These are phyloP conservation scores for Spilosoma lubricipeda DNA, from an alignment of 2,888 invertebrate species.

Conservation along the genomic window DNA sequence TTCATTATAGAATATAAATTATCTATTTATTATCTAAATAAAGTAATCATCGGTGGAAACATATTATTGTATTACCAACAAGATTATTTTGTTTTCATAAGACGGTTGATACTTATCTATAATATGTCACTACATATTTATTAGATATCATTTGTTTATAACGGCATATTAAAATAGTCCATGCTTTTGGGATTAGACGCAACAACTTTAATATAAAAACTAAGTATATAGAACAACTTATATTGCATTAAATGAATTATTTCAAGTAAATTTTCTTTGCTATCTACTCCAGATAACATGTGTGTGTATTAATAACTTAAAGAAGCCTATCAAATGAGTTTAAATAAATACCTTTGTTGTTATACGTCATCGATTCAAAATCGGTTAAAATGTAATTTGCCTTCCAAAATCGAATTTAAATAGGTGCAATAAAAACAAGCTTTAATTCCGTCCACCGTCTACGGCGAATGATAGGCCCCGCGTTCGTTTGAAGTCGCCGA, in stretches of 20 bases:
- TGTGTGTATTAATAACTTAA: background rate
- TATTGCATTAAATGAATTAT: background rate
- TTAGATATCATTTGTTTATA: no score
- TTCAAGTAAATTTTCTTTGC: no score
- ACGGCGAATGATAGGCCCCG: slow-evolving; percentile 69
- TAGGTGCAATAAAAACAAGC: slow-evolving; percentile 49
- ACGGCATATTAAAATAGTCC: no score
- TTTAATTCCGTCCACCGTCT: slow-evolving; percentile 62
- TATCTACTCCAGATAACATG: background rate
- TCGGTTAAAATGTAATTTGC: slow-evolving; percentile 35
- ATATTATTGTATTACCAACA: no score
- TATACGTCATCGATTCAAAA: background rate
- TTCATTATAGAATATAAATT: no score
- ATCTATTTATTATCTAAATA: no score
- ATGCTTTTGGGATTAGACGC: no score
- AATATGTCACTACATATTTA: no score
- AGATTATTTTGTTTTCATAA: no score
- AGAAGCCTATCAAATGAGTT: background rate
- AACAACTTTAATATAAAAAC: no score
- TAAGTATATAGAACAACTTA: background rate
- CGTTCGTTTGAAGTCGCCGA: slow-evolving; percentile 69
- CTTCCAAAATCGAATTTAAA: slow-evolving; percentile 24
- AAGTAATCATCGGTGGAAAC: no score
- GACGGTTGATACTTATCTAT: no score
- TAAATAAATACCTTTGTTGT: background rate